Conservation (phyloP, 2,797 vertebrate genomes). For the Antennarius maculatus region DNA sequence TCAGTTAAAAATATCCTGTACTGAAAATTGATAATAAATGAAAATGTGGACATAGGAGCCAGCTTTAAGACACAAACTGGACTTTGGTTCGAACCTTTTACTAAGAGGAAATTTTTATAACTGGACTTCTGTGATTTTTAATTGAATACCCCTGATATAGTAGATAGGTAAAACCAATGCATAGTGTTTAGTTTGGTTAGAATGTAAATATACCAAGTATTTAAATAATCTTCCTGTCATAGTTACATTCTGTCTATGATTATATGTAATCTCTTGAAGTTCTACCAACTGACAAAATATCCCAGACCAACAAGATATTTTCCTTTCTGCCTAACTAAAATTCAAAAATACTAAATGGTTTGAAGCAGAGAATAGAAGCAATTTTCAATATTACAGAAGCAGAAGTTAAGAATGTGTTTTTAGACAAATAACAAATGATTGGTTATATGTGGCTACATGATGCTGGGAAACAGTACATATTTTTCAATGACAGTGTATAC, state of each 20-base stretch:
- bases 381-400: neutral
- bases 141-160: too few species aligned
- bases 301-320: neutral
- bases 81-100: too few species aligned
- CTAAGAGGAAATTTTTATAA: too few species aligned
- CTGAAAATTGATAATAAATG: too few species aligned
- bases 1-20: too few species aligned
- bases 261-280: too few species aligned
- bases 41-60: too few species aligned
- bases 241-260: too few species aligned
- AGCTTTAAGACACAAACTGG: too few species aligned
- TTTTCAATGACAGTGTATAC: neutral
- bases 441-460: slow-evolving; percentile 1
- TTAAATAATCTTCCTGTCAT: too few species aligned
- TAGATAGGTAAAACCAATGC: neutral
- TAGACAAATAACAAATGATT: neutral
- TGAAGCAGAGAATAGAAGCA: neutral
- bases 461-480: neutral
- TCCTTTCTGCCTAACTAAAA: neutral
- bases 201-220: neutral
- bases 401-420: neutral
- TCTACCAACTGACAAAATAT: too few species aligned
- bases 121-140: too few species aligned
- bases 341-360: neutral
- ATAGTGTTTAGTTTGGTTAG: neutral